Percentiles rank a stretch among this genome's conserved stretches.
Conservation (phyloP, 1,140 invertebrate species). For the Danaus plexippus region DNA sequence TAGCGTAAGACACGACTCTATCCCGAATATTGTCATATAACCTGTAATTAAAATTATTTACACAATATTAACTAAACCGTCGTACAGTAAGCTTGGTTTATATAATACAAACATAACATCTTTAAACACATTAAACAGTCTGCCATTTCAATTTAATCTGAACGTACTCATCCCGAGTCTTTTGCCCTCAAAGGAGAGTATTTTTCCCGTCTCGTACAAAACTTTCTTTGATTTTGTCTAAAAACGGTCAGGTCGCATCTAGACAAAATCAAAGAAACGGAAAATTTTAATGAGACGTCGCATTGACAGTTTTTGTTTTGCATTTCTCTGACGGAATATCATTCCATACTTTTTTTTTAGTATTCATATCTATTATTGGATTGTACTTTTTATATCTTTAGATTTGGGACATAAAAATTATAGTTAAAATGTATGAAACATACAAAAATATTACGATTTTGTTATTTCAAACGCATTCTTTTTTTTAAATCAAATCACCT, state of each 20-base stretch:
- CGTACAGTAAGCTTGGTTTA: no score
- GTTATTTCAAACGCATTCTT: no score
- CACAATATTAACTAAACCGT: no score
- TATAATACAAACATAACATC: no score
- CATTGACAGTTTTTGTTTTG: slow-evolving; percentile 63
- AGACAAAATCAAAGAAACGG: slow-evolving; percentile 66
- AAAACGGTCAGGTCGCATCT: slow-evolving; percentile 30
- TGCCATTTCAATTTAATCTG: slow-evolving; percentile 32
- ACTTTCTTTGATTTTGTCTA: slow-evolving; percentile 35
- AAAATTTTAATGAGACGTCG: slow-evolving; percentile 67
- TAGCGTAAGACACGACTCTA: slow-evolving; percentile 10
- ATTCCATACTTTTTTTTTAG: no score
- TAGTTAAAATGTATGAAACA: no score
- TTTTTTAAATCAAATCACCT: no score
- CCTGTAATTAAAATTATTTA: slow-evolving; percentile 27
- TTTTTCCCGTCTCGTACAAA: slow-evolving; percentile 45
- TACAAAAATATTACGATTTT: no score
- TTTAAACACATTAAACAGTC: slow-evolving; percentile 14
- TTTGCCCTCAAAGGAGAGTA: slow-evolving; percentile 55
- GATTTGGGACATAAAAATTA: no score
- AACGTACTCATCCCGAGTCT: slow-evolving; percentile 36
- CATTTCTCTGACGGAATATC: slow-evolving; percentile 19
- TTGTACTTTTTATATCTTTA: no score
- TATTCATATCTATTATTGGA: no score
- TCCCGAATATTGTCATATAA: slow-evolving; percentile 14